Percentiles rank a stretch among this genome's conserved stretches.
phyloP scores from a whole-genome alignment of 2,113 vertebrate species.

The Bufo gargarizans region DNA sequence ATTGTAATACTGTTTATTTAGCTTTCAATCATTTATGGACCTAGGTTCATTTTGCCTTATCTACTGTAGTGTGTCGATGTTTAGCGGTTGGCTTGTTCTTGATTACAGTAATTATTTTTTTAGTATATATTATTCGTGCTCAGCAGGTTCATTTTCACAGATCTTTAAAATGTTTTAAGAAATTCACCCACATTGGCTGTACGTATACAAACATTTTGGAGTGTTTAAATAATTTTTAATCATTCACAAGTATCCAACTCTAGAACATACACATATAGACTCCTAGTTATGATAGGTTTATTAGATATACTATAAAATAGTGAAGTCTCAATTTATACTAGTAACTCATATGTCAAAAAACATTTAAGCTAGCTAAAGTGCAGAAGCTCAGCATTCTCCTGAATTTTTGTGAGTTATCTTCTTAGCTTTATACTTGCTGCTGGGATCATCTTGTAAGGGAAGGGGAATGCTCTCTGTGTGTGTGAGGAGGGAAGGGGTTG shows the following conservation, averaged over 20 bases:
- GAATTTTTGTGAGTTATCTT: no score
- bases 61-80: neutral
- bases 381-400: no score
- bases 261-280: neutral
- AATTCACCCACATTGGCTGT: neutral
- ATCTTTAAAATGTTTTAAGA: neutral
- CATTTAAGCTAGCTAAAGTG: no score
- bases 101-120: constrained; percentile 10
- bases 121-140: neutral
- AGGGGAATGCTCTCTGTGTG: no score
- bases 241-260: neutral
- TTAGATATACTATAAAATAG: neutral
- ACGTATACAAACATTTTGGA: neutral
- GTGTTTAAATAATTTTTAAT: neutral
- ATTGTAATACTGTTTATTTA: neutral
- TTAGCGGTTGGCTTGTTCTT: neutral
- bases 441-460: no score
- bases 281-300: neutral
- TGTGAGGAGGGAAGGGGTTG: no score
- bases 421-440: no score
- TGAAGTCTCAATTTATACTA: no score
- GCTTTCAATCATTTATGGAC: neutral
- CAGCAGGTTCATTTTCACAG: neutral
- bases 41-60: neutral
- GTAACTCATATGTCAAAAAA: no score